Percentiles rank a stretch among this genome's conserved stretches.
These are phyloP conservation scores for Enteromius trimaculatus DNA, from an alignment of 2,797 vertebrate species.

Conservation along the genomic window DNA sequence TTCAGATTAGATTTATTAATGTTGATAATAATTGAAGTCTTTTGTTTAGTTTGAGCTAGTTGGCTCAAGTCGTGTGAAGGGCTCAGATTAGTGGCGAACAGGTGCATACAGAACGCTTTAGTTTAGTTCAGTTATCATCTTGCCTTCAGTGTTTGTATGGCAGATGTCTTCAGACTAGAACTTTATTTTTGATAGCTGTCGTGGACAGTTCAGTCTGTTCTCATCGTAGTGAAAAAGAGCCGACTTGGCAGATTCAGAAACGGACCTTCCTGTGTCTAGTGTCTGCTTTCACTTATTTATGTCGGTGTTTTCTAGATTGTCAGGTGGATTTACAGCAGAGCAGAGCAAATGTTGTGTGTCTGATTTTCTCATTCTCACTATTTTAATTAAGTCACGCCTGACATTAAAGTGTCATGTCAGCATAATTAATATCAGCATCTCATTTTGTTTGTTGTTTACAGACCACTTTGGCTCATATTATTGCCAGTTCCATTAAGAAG, in stretches of 20 bases:
- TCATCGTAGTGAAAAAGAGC: neutral
- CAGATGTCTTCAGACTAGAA: neutral
- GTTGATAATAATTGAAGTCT: neutral
- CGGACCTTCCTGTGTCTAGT: neutral
- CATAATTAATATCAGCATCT: neutral
- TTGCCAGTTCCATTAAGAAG: conserved; percentile 88
- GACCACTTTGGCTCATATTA: conserved; percentile 96
- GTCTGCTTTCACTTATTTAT: conserved; percentile 11
- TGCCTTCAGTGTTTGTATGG: neutral
- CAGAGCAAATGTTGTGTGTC: neutral
- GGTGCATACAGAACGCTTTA: no score
- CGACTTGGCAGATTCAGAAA: neutral
- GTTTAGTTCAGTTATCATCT: no score
- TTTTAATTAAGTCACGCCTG: neutral
- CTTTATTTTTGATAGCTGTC: neutral
- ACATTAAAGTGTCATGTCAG: neutral
- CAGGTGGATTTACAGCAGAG: neutral
- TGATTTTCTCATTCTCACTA: neutral
- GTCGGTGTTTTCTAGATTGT: neutral
- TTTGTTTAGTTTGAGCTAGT: neutral
- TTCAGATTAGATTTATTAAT: neutral
- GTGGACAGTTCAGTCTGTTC: neutral
- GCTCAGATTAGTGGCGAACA: neutral
- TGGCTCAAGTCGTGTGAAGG: neutral
- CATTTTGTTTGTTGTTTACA: conserved; percentile 67